Percentiles rank a stretch among this genome's conserved stretches.
Evolutionary conservation across 1,140 invertebrate species (phyloP).

Genomic region (Pomacea maculata): DNA sequence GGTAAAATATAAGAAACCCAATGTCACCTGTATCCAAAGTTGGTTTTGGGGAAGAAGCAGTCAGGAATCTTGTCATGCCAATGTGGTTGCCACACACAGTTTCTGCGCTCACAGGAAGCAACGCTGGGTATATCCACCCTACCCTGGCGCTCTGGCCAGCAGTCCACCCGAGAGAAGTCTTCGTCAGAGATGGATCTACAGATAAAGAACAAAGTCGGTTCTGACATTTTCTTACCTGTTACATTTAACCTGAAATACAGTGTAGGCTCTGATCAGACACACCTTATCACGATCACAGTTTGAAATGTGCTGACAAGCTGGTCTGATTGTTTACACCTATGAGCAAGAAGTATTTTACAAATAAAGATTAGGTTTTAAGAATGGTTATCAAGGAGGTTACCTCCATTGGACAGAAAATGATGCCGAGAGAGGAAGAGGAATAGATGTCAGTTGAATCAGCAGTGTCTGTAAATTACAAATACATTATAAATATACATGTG

Average conservation of each 20-base stretch:
- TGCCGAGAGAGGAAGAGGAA: slow-evolving; percentile 1
- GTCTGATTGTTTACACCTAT: no score
- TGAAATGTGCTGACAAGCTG: no score
- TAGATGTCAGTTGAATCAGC: background rate
- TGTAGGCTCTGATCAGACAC: no score
- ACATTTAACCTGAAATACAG: no score
- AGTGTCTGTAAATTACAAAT: slow-evolving; percentile 9
- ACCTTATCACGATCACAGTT: no score
- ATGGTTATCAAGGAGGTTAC: background rate
- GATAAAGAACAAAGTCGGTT: background rate
- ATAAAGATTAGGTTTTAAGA: no score
- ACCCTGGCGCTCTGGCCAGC: slow-evolving; percentile 44
- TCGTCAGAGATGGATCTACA: slow-evolving; percentile 24
- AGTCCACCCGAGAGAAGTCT: slow-evolving; percentile 39
- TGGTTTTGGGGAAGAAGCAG: slow-evolving; percentile 36
- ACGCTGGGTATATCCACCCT: slow-evolving; percentile 31
- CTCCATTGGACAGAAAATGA: background rate
- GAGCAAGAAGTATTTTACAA: no score
- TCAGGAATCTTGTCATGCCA: slow-evolving; percentile 29
- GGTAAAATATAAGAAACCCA: background rate
- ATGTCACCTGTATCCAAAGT: slow-evolving; percentile 38
- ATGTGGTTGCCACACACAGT: slow-evolving; percentile 35
- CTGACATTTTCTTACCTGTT: no score
- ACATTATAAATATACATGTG: no score
- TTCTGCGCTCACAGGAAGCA: slow-evolving; percentile 35